Base-by-base conservation (phyloP, 2,888 invertebrate genomes). In the Pecten maximus region DNA sequence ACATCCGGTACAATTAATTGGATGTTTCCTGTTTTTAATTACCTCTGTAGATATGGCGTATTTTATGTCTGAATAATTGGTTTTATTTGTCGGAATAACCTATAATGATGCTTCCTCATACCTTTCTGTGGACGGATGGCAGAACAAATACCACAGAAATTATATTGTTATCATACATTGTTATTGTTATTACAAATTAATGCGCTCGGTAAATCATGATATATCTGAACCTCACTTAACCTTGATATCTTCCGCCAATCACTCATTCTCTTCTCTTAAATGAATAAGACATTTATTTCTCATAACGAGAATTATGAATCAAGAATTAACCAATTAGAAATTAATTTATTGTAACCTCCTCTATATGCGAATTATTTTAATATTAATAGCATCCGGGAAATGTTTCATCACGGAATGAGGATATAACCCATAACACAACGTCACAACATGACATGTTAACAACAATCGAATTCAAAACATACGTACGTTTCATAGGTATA, bases 401-500 rank as follows among this genome's bases (percentile, higher is more conserved):
- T n/a, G n/a, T n/a, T n/a, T n/a, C n/a, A n/a, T n/a, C n/a, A n/a
- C n/a, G n/a, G n/a, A n/a, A n/a, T n/a, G n/a, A n/a, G n/a, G n/a
- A n/a, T n/a, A n/a, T n/a, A n/a, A n/a, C n/a, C n/a, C n/a, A n/a
- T n/a, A n/a, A n/a, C n/a, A n/a, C n/a, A n/a, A n/a, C n/a, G n/a
- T n/a, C 1, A 48, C 8, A 74, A 35, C 12, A 74, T 10, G 35
- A 74, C 50, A 60, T n/a, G 28, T 60, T 35, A 74, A 35, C 28
- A 35, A 74, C 0, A 35, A 10, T 4, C 2, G n/a, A 8, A 28
- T 74, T 74, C 8, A 74, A 10, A 15, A 35, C 74, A 74, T 74
- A 74, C 74, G 10, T 74, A 74, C 74, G 74, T 74, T 74, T 74
- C 74, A 74, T 74, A 35, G 28, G 74, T 74, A 74, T 35, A 35